Conservation (phyloP, 2,113 vertebrate species). For the Genyomyrus donnyi region DNA sequence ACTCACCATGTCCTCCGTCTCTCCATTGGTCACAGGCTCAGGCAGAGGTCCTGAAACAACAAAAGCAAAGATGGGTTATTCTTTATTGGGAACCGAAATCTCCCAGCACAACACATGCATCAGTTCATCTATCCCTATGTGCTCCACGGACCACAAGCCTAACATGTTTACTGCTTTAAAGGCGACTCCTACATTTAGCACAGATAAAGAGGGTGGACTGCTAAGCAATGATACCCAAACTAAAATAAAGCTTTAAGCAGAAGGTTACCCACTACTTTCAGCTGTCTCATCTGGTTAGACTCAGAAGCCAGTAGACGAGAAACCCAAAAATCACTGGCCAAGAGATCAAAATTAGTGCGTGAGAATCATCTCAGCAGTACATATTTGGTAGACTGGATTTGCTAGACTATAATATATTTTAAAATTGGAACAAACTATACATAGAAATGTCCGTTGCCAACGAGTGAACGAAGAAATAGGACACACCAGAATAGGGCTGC, state of each 20-base stretch:
- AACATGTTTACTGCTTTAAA: neutral
- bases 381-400: neutral
- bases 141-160: neutral
- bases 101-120: neutral
- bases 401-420: neutral
- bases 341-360: neutral
- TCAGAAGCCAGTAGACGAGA: neutral
- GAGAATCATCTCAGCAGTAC: neutral
- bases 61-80: neutral
- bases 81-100: neutral
- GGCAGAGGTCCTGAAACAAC: constrained; percentile 69
- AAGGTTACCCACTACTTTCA: neutral
- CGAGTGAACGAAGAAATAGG: neutral
- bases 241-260: neutral
- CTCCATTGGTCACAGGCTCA: constrained; percentile 64
- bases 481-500: neutral
- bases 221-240: neutral
- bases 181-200: neutral
- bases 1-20: constrained; percentile 68
- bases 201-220: neutral
- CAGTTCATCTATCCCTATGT: neutral
- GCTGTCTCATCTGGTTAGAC: neutral
- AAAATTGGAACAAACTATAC: neutral
- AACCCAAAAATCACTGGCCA: neutral
- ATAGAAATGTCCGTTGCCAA: neutral